A percentile compares a stretch with the other conserved stretches of the same genome.
Evolutionary conservation across 2,797 vertebrate species (phyloP).

Genomic region (Siniperca scherzeri): DNA sequence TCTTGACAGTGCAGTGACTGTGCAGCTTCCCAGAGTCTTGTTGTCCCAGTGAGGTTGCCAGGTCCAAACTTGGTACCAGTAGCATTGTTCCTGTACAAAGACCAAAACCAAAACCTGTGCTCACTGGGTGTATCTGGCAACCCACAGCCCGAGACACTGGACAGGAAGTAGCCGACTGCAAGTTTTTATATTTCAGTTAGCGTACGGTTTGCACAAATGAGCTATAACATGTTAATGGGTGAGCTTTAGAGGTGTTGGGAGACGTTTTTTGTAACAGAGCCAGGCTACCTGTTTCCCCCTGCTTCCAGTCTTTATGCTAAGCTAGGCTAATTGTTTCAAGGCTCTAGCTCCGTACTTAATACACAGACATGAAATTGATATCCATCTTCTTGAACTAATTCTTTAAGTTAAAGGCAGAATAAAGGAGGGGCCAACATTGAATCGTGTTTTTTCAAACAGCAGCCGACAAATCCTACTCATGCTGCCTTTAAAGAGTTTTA

Average conservation of each 20-base stretch:
- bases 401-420: no score
- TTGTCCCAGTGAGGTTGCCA: background rate
- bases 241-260: background rate
- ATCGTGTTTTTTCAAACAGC: no score
- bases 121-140: no score
- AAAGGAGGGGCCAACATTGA: no score
- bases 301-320: background rate
- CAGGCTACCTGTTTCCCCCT: background rate
- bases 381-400: background rate
- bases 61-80: background rate
- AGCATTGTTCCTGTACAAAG: no score
- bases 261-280: background rate
- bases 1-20: no score
- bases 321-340: background rate
- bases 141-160: background rate
- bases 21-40: background rate
- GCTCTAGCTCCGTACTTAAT: background rate
- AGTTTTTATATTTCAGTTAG: background rate
- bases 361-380: background rate
- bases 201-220: background rate
- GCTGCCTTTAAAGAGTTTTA: background rate
- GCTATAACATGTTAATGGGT: background rate
- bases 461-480: no score
- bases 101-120: no score
- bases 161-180: background rate